Evolutionary conservation across 2,888 invertebrate genomes (phyloP).

Genomic region (Pyrrhosoma nymphula): DNA sequence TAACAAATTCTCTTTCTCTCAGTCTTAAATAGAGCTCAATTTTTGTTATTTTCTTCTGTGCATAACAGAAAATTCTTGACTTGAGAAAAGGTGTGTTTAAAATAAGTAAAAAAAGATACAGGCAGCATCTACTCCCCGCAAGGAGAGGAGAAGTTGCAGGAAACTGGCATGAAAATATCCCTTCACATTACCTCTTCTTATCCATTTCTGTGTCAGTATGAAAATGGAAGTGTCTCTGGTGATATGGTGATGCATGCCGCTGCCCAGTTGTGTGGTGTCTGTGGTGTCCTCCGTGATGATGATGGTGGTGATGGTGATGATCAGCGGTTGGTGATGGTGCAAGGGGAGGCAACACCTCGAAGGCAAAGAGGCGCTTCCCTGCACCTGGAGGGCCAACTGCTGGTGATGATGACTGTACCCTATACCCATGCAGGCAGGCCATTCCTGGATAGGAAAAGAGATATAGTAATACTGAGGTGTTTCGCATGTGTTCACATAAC

Average conservation of each 20-base stretch:
- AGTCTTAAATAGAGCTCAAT: too few species aligned
- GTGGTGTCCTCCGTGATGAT: conserved; percentile 59
- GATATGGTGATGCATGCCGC: conserved; percentile 54
- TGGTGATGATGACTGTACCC: conserved; percentile 90
- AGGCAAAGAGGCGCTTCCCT: conserved; percentile 94
- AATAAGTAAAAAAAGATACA: too few species aligned
- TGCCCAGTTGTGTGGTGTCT: conserved; percentile 57
- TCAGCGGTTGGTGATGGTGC: conserved; percentile 84
- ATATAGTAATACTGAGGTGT: not conserved
- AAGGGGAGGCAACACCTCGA: conserved; percentile 89
- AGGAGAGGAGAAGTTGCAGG: not conserved
- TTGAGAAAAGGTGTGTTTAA: too few species aligned
- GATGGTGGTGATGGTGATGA: conserved; percentile 59
- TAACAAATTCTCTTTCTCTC: too few species aligned
- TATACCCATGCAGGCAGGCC: conserved; percentile 96
- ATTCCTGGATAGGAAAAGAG: conserved; percentile 83
- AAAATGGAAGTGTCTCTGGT: conserved; percentile 93
- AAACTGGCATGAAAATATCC: not conserved
- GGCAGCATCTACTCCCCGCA: not conserved
- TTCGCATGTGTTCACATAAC: not conserved
- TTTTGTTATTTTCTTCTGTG: too few species aligned
- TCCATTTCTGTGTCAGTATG: conserved; percentile 97
- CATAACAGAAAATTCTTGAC: too few species aligned
- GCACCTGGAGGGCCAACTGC: conserved; percentile 73
- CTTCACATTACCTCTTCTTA: conserved; percentile 88